These are phyloP conservation scores for human (Homo sapiens) DNA, from an alignment of 2,113 vertebrate genomes.

Conservation along the genomic window DNA sequence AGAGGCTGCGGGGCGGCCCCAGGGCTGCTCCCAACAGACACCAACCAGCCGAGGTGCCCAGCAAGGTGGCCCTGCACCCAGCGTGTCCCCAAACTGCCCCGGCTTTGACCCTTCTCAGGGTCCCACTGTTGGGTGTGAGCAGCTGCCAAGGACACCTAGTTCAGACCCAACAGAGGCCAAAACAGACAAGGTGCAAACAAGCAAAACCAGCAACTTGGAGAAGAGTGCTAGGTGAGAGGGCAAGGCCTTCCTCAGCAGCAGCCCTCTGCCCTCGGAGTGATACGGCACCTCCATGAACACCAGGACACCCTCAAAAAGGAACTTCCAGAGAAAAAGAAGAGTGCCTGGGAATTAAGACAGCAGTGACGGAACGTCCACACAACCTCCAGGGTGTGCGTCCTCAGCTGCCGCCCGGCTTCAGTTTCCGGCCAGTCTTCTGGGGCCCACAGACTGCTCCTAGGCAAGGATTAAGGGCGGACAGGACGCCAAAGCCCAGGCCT, in stretches of 20 bases:
- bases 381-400: fast-evolving
- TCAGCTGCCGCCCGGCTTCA: not conserved
- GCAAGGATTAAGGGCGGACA: not conserved
- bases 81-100: not conserved
- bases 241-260: not conserved
- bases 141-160: not conserved
- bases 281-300: fast-evolving
- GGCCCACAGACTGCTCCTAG: not conserved
- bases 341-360: not conserved
- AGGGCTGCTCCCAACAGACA: not conserved
- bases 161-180: not conserved
- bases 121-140: not conserved
- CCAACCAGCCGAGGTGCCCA: not conserved
- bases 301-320: not conserved
- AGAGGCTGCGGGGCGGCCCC: not conserved
- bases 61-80: not conserved
- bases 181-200: not conserved
- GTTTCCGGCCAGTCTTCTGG: fast-evolving
- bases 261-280: too few relatives aligned
- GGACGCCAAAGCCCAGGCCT: not conserved
- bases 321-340: not conserved
- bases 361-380: too few relatives aligned
- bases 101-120: too few relatives aligned
- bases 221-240: fast-evolving
- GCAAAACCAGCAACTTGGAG: not conserved